Evolutionary conservation across 2,113 vertebrate species (phyloP).

Genomic region (Festucalex cinctus): DNA sequence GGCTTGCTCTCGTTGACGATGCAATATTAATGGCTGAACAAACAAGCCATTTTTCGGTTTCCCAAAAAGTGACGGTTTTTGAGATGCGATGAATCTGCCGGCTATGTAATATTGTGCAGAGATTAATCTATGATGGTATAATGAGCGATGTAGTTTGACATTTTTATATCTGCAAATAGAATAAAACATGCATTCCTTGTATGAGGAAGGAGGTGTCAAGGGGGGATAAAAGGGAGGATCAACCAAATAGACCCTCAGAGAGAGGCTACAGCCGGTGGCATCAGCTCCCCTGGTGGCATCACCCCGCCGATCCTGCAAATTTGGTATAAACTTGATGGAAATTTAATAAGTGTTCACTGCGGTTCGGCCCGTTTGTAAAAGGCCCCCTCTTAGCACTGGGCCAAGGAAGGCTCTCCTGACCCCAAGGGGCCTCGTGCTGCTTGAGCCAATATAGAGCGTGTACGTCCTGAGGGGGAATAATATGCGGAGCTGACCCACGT

Average conservation of each 20-base stretch:
- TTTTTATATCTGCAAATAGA: not conserved
- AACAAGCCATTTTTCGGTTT: no score
- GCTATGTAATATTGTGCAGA: no score
- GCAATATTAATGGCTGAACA: no score
- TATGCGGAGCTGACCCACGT: constrained; percentile 66
- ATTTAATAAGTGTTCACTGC: constrained; percentile 75
- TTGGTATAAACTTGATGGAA: constrained; percentile 80
- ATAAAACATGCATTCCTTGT: not conserved
- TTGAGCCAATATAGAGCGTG: constrained; percentile 70
- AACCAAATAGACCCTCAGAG: constrained; percentile 42
- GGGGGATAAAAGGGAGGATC: constrained; percentile 50
- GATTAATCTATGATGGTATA: no score
- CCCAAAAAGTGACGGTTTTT: no score
- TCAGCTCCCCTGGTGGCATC: constrained; percentile 60
- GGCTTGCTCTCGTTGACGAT: no score
- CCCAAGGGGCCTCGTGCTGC: constrained; percentile 62
- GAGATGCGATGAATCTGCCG: no score
- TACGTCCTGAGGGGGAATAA: constrained; percentile 73
- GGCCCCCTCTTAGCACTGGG: constrained; percentile 57
- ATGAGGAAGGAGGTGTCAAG: constrained; percentile 36
- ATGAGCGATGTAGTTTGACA: not conserved
- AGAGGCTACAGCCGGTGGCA: constrained; percentile 64
- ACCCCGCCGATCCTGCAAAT: constrained; percentile 72
- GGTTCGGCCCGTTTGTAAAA: constrained; percentile 60
- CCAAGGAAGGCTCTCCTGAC: constrained; percentile 60